These are phyloP conservation scores for Maccullochella peelii DNA, from an alignment of 2,113 vertebrate species.

Conservation along the genomic window DNA sequence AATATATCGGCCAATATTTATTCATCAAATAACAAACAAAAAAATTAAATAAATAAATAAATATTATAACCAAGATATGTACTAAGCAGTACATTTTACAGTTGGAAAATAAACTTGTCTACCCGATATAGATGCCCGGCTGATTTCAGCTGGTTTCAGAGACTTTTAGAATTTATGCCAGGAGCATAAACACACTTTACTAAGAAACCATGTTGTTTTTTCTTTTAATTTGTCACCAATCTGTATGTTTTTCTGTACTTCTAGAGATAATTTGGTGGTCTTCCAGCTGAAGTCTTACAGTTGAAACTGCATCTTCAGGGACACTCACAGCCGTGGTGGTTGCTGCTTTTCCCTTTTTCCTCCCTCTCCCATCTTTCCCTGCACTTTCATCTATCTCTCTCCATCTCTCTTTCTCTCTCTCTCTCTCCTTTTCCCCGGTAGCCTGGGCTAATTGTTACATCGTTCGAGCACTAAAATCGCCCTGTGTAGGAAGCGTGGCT, in stretches of 20 bases:
- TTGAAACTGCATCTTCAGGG: constrained; percentile 10
- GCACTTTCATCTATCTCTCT: constrained; percentile 30
- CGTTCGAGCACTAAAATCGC: constrained; percentile 47
- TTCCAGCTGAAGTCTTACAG: not conserved
- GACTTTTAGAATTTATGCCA: not conserved
- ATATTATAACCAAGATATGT: no score
- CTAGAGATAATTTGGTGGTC: not conserved
- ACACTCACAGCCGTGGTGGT: not conserved
- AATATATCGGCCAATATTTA: no score
- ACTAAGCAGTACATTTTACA: no score
- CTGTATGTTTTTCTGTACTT: not conserved
- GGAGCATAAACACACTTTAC: not conserved
- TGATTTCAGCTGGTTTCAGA: not conserved
- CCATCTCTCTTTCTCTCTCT: not conserved
- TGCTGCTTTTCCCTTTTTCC: not conserved
- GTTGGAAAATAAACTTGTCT: no score
- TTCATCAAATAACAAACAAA: no score
- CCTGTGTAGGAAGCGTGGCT: constrained; percentile 55
- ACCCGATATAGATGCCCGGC: no score
- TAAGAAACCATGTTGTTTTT: not conserved
- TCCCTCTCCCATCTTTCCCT: constrained; percentile 18
- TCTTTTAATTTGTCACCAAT: not conserved
- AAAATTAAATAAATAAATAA: no score
- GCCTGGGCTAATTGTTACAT: constrained; percentile 72
- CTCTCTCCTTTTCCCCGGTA: constrained; percentile 8